Evolutionary conservation across 2,888 invertebrate genomes (phyloP).

Genomic region (Argyresthia albistria): DNA sequence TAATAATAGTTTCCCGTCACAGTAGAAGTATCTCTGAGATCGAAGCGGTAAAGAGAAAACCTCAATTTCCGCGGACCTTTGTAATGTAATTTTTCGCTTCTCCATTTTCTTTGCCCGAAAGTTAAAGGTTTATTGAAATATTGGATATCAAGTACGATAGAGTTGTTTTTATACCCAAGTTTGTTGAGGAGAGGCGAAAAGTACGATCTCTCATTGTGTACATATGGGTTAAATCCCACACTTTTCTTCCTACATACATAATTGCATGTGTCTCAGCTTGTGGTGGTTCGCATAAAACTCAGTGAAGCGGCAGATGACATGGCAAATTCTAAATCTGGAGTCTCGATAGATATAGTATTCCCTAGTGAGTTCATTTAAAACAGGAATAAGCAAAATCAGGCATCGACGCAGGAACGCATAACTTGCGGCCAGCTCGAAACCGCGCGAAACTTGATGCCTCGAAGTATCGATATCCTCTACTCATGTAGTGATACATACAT

Average conservation of each 20-base stretch:
- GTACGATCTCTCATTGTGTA: no score
- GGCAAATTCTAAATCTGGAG: no score
- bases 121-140: constrained; percentile 64
- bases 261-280: no score
- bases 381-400: constrained; percentile 26
- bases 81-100: constrained; percentile 65
- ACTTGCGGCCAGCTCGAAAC: constrained; percentile 38
- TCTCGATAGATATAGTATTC: constrained; percentile 18
- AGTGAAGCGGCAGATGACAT: no score
- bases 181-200: constrained; percentile 15
- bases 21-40: constrained; percentile 11
- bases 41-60: constrained; percentile 33
- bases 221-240: no score
- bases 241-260: no score
- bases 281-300: no score
- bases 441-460: constrained; percentile 33
- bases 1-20: constrained; percentile 3
- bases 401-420: constrained; percentile 28
- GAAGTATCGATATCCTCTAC: neutral
- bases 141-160: constrained; percentile 63
- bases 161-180: constrained; percentile 60
- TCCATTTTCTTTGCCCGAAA: constrained; percentile 58
- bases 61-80: constrained; percentile 52
- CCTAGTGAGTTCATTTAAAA: constrained; percentile 47
- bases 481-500: neutral